Base-by-base conservation (phyloP, 64 coral and sea anemone genomes). In the Cladopsammia gracilis region DNA sequence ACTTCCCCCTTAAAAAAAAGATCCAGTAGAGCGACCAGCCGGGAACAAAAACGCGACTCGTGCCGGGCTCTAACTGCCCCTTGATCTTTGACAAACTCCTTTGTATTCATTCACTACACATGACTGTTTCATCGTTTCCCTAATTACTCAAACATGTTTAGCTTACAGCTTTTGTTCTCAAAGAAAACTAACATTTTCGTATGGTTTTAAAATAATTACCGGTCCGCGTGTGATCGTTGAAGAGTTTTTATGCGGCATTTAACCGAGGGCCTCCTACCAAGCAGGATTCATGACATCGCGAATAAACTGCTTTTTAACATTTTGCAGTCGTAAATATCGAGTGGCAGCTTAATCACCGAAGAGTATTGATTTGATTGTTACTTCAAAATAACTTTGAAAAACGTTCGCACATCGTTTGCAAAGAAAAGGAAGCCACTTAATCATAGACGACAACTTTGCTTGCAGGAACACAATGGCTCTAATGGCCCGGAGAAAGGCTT, bases 171-270 rank as follows among this genome's bases (percentile, higher is more conserved):
- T 94, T 94, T 94, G 92, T 94, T 94, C 87, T 82, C 87, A 84
- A 91, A 68, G 89, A 98, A 98, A 98, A 94, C 96, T 98, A 98
- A 98, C 96, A 98, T 98, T 98, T 98, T 94, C 92, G 72, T 98
- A 94, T 91, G 88, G 92, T 94, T 88, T 93, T 98, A 47, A 91
- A 94, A 94, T 94, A 94, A 98, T 98, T 91, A 94, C 96, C 88
- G 92, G 86, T 13, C 92, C 71, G 76, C 92, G 69, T 94, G 92
- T 25, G 58, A 57, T 89, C 86, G 48, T 56, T 61, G 73, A 64
- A 76, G 76, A 64, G 79, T 89, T 94, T 94, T 94, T 94, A 89
- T 94, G 72, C 81, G 62, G 86, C 65, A 94, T 89, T 94, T 89
- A 94, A 89, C 58, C 24, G 47, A 80, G 52, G 64, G 82, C 90